phyloP scores from a whole-genome alignment of 2,797 vertebrate genomes.

The Siniperca obscura region DNA sequence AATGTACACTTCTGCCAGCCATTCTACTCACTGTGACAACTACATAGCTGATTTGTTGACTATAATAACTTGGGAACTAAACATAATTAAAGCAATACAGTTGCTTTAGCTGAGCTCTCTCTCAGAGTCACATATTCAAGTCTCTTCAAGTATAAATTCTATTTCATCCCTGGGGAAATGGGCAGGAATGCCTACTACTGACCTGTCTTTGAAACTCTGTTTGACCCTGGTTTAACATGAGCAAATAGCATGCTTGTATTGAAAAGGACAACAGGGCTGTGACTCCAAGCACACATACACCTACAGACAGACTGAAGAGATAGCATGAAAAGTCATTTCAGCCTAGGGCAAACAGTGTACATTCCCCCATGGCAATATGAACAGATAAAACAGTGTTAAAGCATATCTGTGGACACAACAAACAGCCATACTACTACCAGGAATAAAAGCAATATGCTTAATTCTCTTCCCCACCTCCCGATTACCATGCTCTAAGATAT shows the following conservation, averaged over 20 bases:
- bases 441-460: slow-evolving; percentile 35
- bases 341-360: slow-evolving; percentile 51
- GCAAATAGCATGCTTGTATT: slow-evolving; percentile 16
- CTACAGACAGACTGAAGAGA: slow-evolving; percentile 55
- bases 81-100: background rate
- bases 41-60: background rate
- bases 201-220: slow-evolving; percentile 3
- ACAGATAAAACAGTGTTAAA: slow-evolving; percentile 61
- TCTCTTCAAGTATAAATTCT: background rate
- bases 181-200: background rate
- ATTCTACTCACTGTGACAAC: background rate
- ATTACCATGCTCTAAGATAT: slow-evolving; percentile 21
- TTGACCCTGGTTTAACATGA: slow-evolving; percentile 73
- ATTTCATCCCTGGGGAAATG: background rate
- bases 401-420: slow-evolving; percentile 63
- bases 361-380: slow-evolving; percentile 52
- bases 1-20: background rate
- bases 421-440: slow-evolving; percentile 40
- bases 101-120: background rate
- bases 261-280: slow-evolving; percentile 39
- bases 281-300: slow-evolving; percentile 50
- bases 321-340: slow-evolving; percentile 35
- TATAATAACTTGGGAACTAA: background rate
- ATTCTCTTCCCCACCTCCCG: too few species aligned
- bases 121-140: background rate